These are phyloP conservation scores for Trichosurus vulpecula DNA, from an alignment of 2,797 vertebrate genomes.

Conservation along the genomic window DNA sequence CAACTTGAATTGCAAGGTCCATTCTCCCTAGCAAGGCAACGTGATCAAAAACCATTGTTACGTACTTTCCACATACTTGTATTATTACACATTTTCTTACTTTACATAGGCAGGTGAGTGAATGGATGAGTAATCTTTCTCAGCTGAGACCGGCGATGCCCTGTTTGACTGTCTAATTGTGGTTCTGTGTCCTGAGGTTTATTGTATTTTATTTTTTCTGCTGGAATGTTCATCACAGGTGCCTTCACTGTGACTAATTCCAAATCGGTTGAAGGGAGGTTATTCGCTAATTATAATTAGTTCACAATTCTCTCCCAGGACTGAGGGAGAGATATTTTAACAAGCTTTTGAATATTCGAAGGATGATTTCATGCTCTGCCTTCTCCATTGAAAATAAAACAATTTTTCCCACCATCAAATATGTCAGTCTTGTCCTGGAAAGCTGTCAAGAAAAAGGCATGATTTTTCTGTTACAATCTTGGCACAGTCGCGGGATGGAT, in stretches of 20 bases:
- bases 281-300: background rate
- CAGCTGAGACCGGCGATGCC: background rate
- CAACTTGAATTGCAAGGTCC: constrained; percentile 7
- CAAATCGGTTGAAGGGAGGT: background rate
- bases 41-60: background rate
- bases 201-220: background rate
- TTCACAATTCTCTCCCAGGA: background rate
- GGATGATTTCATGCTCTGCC: background rate
- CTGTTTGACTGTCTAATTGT: background rate
- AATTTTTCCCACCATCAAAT: background rate
- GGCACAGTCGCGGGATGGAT: background rate
- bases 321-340: background rate
- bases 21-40: background rate
- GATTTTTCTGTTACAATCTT: background rate
- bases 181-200: background rate
- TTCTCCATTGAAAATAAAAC: background rate
- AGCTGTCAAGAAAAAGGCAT: background rate
- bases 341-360: background rate
- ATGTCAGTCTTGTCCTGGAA: background rate
- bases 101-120: background rate
- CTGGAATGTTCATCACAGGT: background rate
- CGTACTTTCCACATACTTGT: background rate
- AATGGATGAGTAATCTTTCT: background rate
- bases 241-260: background rate
- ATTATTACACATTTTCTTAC: background rate